phyloP scores from a whole-genome alignment of 2,888 invertebrate genomes.

The Eledona agricola region DNA sequence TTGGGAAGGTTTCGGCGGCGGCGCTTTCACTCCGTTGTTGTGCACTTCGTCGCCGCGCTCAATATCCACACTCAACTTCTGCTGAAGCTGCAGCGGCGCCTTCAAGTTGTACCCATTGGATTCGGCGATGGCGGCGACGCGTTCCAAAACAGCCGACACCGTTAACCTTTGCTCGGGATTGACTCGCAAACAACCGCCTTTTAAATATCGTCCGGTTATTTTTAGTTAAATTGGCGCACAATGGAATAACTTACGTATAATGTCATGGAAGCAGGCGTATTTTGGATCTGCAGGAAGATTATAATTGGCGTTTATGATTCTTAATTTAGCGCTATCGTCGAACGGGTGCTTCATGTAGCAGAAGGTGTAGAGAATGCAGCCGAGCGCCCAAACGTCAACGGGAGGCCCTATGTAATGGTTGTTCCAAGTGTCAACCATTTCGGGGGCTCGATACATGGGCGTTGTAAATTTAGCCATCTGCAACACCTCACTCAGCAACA shows the following conservation, averaged over 20 bases:
- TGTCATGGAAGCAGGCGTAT: slow-evolving; percentile 86
- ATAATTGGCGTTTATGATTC: slow-evolving; percentile 97
- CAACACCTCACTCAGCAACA: slow-evolving; percentile 47
- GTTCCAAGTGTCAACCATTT: slow-evolving; percentile 98
- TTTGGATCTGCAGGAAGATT: slow-evolving; percentile 83
- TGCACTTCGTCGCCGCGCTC: slow-evolving; percentile 46
- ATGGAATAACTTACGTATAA: slow-evolving; percentile 75
- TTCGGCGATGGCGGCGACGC: slow-evolving; percentile 88
- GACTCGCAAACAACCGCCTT: slow-evolving; percentile 80
- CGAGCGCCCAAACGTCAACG: slow-evolving; percentile 96
- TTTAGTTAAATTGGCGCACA: slow-evolving; percentile 39
- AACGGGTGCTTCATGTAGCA: slow-evolving; percentile 97
- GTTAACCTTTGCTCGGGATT: slow-evolving; percentile 85
- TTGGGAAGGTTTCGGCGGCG: slow-evolving; percentile 52
- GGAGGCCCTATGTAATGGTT: slow-evolving; percentile 91
- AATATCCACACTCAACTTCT: slow-evolving; percentile 57
- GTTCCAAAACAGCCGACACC: slow-evolving; percentile 82
- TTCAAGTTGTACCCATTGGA: slow-evolving; percentile 83
- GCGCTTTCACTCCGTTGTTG: slow-evolving; percentile 45
- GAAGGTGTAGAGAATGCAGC: slow-evolving; percentile 91
- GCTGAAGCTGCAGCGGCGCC: slow-evolving; percentile 73
- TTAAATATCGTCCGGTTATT: slow-evolving; percentile 49
- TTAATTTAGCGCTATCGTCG: slow-evolving; percentile 93
- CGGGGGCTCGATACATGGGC: slow-evolving; percentile 97
- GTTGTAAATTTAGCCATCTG: slow-evolving; percentile 83